A percentile compares a stretch with the other conserved stretches of the same genome.
phyloP scores from a whole-genome alignment of 2,797 vertebrate species.

The Acanthurus tractus region DNA sequence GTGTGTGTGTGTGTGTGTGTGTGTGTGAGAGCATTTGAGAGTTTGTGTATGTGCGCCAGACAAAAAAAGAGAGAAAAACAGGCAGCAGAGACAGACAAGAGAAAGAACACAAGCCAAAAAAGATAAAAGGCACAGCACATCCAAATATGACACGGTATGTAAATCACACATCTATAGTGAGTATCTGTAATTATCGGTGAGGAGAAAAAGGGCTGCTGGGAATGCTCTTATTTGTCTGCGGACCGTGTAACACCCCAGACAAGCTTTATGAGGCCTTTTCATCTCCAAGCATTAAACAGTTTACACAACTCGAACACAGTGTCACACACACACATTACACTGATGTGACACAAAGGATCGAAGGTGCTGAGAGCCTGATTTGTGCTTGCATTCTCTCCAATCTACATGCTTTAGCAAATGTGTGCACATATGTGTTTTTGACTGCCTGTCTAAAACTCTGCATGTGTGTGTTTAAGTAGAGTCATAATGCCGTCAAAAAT shows the following conservation, averaged over 20 bases:
- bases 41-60: slow-evolving; percentile 11
- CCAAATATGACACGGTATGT: slow-evolving; percentile 52
- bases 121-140: slow-evolving; percentile 68
- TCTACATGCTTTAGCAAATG: slow-evolving; percentile 10
- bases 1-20: slow-evolving; percentile 14
- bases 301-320: slow-evolving; percentile 60
- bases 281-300: slow-evolving; percentile 69
- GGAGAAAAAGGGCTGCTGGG: slow-evolving; percentile 32
- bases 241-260: slow-evolving; percentile 32
- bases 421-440: background rate
- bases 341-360: slow-evolving; percentile 36
- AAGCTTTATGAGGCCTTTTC: slow-evolving; percentile 58
- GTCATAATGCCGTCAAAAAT: slow-evolving; percentile 15
- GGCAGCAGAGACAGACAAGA: slow-evolving; percentile 47
- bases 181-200: slow-evolving; percentile 42
- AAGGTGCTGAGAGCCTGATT: slow-evolving; percentile 42
- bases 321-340: slow-evolving; percentile 34
- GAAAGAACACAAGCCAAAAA: slow-evolving; percentile 36
- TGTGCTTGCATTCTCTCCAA: slow-evolving; percentile 18
- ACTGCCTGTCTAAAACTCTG: slow-evolving; percentile 11
- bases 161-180: slow-evolving; percentile 52
- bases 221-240: slow-evolving; percentile 42
- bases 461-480: slow-evolving; percentile 30
- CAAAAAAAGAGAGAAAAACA: slow-evolving; percentile 4
- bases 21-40: slow-evolving; percentile 19